These are phyloP conservation scores for Melanerpes aurifrons DNA, from an alignment of 2,113 vertebrate species.

Conservation along the genomic window DNA sequence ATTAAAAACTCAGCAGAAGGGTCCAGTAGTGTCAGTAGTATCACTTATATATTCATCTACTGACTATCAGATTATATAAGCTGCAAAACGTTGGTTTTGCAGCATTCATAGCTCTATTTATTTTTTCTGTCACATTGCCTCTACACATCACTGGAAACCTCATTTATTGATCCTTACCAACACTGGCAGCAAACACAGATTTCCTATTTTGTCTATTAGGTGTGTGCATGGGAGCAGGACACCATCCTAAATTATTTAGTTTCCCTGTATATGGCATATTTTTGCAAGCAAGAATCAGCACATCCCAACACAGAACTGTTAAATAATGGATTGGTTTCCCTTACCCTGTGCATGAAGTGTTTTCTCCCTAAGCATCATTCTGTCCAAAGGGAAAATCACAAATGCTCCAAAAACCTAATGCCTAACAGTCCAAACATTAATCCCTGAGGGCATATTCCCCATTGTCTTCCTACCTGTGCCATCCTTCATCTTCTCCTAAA, in stretches of 20 bases:
- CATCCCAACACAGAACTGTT: background rate
- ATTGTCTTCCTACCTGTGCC: background rate
- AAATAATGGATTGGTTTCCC: slow-evolving; percentile 49
- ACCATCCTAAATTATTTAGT: slow-evolving; percentile 31
- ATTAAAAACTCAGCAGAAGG: background rate
- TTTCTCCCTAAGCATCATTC: background rate
- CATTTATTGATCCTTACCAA: slow-evolving; percentile 23
- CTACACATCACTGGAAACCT: background rate
- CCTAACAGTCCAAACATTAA: background rate
- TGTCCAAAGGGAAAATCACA: slow-evolving; percentile 14
- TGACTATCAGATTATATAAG: background rate
- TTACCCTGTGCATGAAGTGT: background rate
- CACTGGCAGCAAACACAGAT: background rate
- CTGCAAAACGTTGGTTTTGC: background rate
- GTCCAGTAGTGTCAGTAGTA: background rate
- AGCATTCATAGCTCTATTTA: background rate
- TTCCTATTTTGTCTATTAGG: background rate
- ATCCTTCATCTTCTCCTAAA: slow-evolving; percentile 37
- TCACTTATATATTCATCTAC: background rate
- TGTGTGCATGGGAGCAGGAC: background rate
- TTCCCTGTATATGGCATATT: background rate
- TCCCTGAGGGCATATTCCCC: slow-evolving; percentile 2
- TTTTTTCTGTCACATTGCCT: background rate
- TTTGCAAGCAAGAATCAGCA: slow-evolving; percentile 17
- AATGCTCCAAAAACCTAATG: background rate